phyloP scores from a whole-genome alignment of 2,797 vertebrate species.

The Manis javanica region DNA sequence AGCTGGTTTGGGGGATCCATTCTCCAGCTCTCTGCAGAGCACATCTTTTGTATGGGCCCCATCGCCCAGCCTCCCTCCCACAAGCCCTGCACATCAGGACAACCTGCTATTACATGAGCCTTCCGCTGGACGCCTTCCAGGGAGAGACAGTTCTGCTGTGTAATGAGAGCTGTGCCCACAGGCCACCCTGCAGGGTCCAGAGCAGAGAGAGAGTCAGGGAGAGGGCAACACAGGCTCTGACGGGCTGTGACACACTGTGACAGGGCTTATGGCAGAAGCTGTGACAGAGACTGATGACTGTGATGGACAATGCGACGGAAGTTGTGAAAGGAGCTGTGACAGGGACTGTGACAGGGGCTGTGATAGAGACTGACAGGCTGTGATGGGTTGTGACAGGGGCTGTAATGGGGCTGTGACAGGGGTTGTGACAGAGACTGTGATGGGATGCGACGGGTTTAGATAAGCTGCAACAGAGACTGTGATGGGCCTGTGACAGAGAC shows the following conservation, averaged over 20 bases:
- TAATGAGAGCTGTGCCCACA: conserved; percentile 42
- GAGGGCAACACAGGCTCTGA: not conserved
- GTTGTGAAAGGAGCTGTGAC: not conserved
- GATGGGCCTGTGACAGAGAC: not conserved
- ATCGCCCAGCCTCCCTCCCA: conserved; percentile 41
- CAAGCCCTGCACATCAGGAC: conserved; percentile 39
- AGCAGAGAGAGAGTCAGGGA: conserved; percentile 25
- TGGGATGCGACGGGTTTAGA: not conserved
- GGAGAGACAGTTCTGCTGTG: conserved; percentile 1
- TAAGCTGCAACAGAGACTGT: not conserved
- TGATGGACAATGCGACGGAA: not conserved
- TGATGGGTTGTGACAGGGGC: not conserved
- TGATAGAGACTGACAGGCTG: no score
- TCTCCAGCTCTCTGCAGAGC: not conserved
- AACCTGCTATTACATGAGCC: conserved; percentile 65
- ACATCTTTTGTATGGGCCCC: not conserved
- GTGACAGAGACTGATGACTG: not conserved
- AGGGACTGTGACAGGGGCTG: not conserved
- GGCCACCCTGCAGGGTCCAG: conserved; percentile 11
- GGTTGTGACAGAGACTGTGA: not conserved
- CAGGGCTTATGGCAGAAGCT: not conserved
- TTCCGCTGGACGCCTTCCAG: conserved; percentile 58
- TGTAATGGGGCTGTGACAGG: not conserved
- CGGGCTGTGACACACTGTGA: not conserved
- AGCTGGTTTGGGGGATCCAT: not conserved